These are phyloP conservation scores for Meriones psammophilus DNA, from an alignment of 2,797 vertebrate genomes.

Conservation along the genomic window DNA sequence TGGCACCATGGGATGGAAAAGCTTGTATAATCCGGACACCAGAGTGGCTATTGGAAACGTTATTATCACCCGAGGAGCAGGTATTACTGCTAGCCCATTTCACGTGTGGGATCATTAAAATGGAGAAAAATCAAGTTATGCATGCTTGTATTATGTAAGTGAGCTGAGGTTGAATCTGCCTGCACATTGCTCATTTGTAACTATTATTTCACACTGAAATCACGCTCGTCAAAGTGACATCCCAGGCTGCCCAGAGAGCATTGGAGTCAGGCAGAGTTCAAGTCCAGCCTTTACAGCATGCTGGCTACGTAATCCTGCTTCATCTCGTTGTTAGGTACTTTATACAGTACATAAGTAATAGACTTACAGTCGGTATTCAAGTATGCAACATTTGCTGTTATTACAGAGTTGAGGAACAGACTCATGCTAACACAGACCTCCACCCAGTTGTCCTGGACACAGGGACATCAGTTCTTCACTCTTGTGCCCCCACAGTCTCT, in stretches of 20 bases:
- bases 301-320: neutral
- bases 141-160: neutral
- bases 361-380: neutral
- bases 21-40: neutral
- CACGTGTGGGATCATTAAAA: constrained; percentile 1
- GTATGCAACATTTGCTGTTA: neutral
- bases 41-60: constrained; percentile 35
- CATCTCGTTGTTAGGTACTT: neutral
- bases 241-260: neutral
- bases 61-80: neutral
- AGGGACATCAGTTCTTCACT: neutral
- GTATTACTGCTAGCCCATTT: constrained; percentile 1
- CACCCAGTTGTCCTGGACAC: neutral
- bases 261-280: neutral
- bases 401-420: constrained; percentile 1
- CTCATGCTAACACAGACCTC: neutral
- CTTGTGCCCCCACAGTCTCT: neutral
- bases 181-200: neutral
- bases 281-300: neutral
- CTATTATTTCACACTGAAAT: neutral
- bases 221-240: neutral
- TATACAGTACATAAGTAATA: neutral
- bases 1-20: neutral
- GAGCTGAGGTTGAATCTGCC: neutral
- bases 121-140: constrained; percentile 35